These are phyloP conservation scores for Sesamia inferens DNA, from an alignment of 2,888 invertebrate genomes.

Conservation along the genomic window DNA sequence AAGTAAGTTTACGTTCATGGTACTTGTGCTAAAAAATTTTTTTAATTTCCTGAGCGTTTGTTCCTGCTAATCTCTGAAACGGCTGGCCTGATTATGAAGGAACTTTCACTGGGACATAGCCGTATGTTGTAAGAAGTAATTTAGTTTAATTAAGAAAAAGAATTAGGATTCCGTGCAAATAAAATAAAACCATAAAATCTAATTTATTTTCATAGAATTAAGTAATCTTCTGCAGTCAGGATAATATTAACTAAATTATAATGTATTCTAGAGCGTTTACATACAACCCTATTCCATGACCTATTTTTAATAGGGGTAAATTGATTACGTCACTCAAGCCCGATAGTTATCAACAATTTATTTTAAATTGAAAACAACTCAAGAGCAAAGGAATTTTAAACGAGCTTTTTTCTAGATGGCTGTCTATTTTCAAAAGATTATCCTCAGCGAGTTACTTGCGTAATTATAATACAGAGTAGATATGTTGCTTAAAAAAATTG, in stretches of 20 bases:
- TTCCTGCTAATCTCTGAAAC: neutral
- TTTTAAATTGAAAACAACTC: neutral
- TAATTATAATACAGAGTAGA: too few species aligned
- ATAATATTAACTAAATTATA: too few species aligned
- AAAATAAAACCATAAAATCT: too few species aligned
- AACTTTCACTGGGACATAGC: neutral
- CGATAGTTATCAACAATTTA: neutral
- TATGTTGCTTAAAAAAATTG: too few species aligned
- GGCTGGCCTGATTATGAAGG: neutral
- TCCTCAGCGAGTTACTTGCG: neutral
- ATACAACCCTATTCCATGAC: neutral
- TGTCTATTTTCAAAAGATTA: neutral
- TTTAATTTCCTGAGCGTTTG: neutral
- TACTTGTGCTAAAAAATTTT: too few species aligned
- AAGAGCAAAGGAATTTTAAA: neutral
- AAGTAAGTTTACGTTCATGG: too few species aligned
- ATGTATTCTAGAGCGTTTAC: neutral
- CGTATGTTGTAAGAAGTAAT: neutral
- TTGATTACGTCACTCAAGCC: constrained; percentile 18
- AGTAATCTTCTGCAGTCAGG: too few species aligned
- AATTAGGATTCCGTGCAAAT: too few species aligned
- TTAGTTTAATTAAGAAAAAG: neutral
- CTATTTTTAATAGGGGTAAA: constrained; percentile 7
- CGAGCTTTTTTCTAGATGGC: neutral
- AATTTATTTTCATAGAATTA: too few species aligned